phyloP scores from a whole-genome alignment of 2,888 invertebrate species.

The Adelognathus sp. region DNA sequence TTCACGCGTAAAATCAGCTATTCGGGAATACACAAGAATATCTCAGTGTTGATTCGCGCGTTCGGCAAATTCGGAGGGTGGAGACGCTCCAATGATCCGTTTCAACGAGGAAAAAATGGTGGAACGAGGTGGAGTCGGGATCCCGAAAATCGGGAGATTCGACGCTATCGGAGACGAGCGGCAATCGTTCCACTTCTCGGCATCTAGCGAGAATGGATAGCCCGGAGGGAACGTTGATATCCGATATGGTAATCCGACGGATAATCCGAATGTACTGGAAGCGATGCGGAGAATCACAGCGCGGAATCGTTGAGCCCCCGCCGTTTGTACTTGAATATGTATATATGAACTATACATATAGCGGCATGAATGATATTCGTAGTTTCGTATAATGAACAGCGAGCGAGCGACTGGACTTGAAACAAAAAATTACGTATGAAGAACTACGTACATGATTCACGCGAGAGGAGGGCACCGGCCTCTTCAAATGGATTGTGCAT shows the following conservation, averaged over 20 bases:
- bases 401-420: conserved; percentile 7
- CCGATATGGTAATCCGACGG: conserved; percentile 50
- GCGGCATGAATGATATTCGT: not conserved
- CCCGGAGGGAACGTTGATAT: conserved; percentile 35
- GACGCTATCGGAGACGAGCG: not conserved
- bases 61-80: not conserved
- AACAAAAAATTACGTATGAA: not conserved
- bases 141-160: not conserved
- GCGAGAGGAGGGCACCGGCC: not conserved
- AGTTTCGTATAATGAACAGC: not conserved
- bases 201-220: not conserved
- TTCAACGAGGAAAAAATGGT: not conserved
- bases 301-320: not conserved
- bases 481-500: conserved; percentile 20
- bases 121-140: not conserved
- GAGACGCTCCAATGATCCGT: not conserved
- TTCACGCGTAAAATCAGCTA: not conserved
- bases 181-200: conserved; percentile 26
- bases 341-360: not conserved
- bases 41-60: not conserved
- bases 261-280: conserved; percentile 48
- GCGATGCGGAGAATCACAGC: conserved; percentile 27
- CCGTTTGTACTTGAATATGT: not conserved
- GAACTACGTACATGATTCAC: not conserved
- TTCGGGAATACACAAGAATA: not conserved